Evolutionary conservation across 2,113 vertebrate genomes (phyloP), one percentile per base, ranked within the genome.

Genomic region (Labrus mixtus): DNA sequence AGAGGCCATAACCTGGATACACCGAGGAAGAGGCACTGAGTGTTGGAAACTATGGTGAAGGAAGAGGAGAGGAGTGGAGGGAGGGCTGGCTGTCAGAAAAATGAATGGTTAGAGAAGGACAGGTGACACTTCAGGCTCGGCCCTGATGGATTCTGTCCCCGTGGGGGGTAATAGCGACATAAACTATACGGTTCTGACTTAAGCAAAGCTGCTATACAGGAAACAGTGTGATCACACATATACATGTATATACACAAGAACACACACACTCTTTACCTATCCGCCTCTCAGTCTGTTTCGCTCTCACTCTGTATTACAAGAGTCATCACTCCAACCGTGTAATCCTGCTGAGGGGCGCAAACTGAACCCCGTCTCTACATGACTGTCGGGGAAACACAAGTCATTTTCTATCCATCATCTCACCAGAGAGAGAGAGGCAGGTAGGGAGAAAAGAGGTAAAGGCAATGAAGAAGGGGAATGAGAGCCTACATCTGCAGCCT

Each of bases 271-370:
- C 50, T 67, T 62, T 54, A 69, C 55, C 82, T 79, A 88, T 86
- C 67, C 68, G 76, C 86, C 78, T 86, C 66, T 50, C 54, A 73
- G 64, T 74, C 65, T 46, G 67, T 84, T 87, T 82, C 82, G 73
- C 78, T 69, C 82, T 87, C 88, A 68, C 71, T 79, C 68, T 68
- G 84, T 79, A 84, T 90, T 87, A 90, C 82, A n/a, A 3, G 53
- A 79, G 76, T 87, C 78, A 91, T 92, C 89, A 85, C 85, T 92
- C 85, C 82, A 85, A 79, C 79, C 11, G 19, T 77, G 77, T 84
- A 81, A 87, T 90, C 91, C 87, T 79, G 79, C 87, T 87, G 72
- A 85, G 81, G 81, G 79, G 79, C 83, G 90, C 74, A 87, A 84
- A 90, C 76, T 74, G 81, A 91, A 79, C 76, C 68, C 82, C 65